These are phyloP conservation scores for Drosophila eohydei DNA, from an alignment of 2,888 invertebrate species.

Conservation along the genomic window DNA sequence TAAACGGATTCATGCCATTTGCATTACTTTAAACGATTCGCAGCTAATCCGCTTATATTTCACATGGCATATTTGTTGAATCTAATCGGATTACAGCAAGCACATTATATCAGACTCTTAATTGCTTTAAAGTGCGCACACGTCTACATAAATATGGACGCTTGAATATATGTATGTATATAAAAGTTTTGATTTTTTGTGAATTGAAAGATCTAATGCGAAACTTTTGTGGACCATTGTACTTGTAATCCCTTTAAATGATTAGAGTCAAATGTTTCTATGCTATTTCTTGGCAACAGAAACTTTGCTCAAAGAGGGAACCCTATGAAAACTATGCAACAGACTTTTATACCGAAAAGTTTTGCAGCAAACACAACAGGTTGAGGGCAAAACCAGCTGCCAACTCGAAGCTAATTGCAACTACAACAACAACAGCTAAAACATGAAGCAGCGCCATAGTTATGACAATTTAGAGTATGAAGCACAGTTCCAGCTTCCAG, in stretches of 20 bases:
- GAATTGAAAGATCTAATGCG: not conserved
- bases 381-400: slow-evolving; percentile 42
- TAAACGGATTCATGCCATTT: slow-evolving; percentile 23
- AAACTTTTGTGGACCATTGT: slow-evolving; percentile 15
- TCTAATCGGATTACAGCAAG: slow-evolving; percentile 49
- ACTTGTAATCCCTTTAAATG: slow-evolving; percentile 23
- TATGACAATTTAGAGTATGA: slow-evolving; percentile 65
- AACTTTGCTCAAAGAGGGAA: slow-evolving; percentile 20
- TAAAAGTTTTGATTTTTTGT: not conserved
- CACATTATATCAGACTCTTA: slow-evolving; percentile 9
- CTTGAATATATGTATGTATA: not conserved
- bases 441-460: slow-evolving; percentile 35
- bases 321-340: slow-evolving; percentile 42
- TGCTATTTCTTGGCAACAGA: slow-evolving; percentile 13
- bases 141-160: no score
- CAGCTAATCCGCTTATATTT: slow-evolving; percentile 52
- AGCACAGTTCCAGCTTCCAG: not conserved
- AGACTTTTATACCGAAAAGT: slow-evolving; percentile 33
- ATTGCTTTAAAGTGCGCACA: not conserved
- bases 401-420: slow-evolving; percentile 56
- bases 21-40: slow-evolving; percentile 1
- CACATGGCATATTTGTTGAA: slow-evolving; percentile 21
- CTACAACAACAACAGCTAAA: slow-evolving; percentile 25
- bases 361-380: slow-evolving; percentile 57
- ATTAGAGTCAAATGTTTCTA: slow-evolving; percentile 20